Evolutionary conservation across 2,888 invertebrate species (phyloP).

Genomic region (Lepidocyrtinus sp.): DNA sequence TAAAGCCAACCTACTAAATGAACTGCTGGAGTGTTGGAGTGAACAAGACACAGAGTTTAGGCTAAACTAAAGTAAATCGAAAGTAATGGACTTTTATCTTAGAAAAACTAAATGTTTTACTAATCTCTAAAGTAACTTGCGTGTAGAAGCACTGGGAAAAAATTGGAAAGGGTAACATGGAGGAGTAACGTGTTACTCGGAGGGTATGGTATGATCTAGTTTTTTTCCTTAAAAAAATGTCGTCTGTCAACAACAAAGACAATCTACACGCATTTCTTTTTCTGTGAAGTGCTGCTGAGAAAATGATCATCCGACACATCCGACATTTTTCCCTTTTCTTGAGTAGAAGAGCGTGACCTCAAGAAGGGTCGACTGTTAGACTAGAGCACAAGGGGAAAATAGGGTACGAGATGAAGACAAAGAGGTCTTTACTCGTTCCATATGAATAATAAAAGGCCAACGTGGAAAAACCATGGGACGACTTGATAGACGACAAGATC

Average conservation of each 20-base stretch:
- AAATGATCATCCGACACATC: too few relatives aligned
- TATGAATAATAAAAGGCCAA: neutral
- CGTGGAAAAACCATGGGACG: neutral
- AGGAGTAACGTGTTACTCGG: conserved; percentile 11
- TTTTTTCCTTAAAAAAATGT: neutral
- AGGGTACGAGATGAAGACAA: neutral
- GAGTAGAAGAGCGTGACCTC: conserved; percentile 4
- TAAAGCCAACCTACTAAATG: too few relatives aligned
- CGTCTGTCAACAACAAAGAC: neutral
- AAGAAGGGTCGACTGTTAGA: conserved; percentile 8
- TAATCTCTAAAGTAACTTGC: neutral
- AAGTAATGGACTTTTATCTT: too few relatives aligned
- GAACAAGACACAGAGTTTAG: too few relatives aligned
- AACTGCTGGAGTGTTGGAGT: too few relatives aligned
- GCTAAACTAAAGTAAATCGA: too few relatives aligned
- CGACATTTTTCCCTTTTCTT: conserved; percentile 2
- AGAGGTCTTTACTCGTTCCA: too few relatives aligned
- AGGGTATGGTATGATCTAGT: neutral
- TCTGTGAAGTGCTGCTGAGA: too few relatives aligned
- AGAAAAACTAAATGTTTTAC: conserved; percentile 15
- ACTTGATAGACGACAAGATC: neutral
- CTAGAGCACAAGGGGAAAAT: neutral
- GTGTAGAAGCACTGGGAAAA: neutral
- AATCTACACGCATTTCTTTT: conserved; percentile 1
- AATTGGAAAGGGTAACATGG: conserved; percentile 7